These are phyloP conservation scores for Actinia equina DNA, from an alignment of 64 coral and sea anemone genomes.

Conservation along the genomic window DNA sequence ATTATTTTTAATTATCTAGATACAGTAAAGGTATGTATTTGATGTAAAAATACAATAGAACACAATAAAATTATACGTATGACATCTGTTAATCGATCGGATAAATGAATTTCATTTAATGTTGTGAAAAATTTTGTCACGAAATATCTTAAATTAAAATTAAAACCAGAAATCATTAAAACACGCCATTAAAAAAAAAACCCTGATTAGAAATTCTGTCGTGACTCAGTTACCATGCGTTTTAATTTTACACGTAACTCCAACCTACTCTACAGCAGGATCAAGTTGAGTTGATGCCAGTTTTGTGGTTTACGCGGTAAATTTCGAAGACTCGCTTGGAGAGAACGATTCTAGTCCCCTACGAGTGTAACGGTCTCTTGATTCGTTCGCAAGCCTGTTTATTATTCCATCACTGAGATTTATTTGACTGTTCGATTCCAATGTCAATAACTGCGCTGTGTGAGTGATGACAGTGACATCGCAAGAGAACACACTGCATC, in stretches of 20 bases:
- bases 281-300: not conserved
- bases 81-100: not conserved
- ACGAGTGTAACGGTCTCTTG: not conserved
- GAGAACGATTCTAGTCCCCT: not conserved
- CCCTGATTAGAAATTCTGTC: not conserved
- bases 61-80: not conserved
- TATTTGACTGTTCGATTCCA: slow-evolving; percentile 15
- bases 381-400: not conserved
- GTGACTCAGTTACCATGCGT: slow-evolving; percentile 18
- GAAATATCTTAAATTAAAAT: not conserved
- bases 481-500: slow-evolving; percentile 7
- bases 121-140: not conserved
- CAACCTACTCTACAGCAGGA: no score
- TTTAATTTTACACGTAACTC: slow-evolving; percentile 5
- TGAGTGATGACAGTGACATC: slow-evolving; percentile 11
- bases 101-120: not conserved
- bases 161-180: not conserved
- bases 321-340: not conserved
- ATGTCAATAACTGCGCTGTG: slow-evolving; percentile 1
- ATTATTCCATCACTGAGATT: slow-evolving; percentile 11
- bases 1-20: not conserved
- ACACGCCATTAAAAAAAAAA: not conserved
- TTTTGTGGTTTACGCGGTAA: not conserved
- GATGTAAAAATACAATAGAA: not conserved
- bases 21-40: not conserved